Percentiles rank a stretch among this genome's conserved stretches.
These are phyloP conservation scores for Eidolon helvum DNA, from an alignment of 2,113 vertebrate species.

Conservation along the genomic window DNA sequence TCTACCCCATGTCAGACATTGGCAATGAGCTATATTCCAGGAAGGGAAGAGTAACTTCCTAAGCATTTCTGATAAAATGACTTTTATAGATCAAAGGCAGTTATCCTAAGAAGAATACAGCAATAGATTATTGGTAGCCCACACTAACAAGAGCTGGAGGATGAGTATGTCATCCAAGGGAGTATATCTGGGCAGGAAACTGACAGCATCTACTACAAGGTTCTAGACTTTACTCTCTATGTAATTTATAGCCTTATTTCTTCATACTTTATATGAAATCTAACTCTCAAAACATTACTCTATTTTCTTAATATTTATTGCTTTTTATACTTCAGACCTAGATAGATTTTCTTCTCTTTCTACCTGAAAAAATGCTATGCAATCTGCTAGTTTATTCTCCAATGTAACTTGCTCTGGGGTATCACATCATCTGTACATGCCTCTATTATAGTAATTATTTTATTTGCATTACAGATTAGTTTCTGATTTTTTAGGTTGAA, in stretches of 20 bases:
- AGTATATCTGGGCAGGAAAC: not conserved
- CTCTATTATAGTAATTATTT: not conserved
- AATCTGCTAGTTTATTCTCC: not conserved
- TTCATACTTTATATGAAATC: not conserved
- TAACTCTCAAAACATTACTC: not conserved
- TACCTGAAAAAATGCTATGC: not conserved
- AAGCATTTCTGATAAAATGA: not conserved
- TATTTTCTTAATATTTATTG: not conserved
- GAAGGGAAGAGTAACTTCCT: not conserved
- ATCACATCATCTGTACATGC: not conserved
- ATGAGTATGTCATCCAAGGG: not conserved
- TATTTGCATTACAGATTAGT: not conserved
- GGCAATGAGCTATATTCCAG: not conserved
- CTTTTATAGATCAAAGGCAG: not conserved
- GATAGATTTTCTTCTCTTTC: not conserved
- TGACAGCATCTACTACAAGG: not conserved
- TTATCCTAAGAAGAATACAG: not conserved
- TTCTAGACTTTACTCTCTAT: not conserved
- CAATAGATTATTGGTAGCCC: not conserved
- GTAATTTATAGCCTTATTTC: not conserved
- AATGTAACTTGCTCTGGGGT: not conserved
- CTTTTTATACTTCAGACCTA: not conserved
- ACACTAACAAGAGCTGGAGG: not conserved
- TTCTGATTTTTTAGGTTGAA: constrained; percentile 41
- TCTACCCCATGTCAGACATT: not conserved